Conservation (phyloP, 2,113 vertebrate genomes). For the Chaetura pelagica region DNA sequence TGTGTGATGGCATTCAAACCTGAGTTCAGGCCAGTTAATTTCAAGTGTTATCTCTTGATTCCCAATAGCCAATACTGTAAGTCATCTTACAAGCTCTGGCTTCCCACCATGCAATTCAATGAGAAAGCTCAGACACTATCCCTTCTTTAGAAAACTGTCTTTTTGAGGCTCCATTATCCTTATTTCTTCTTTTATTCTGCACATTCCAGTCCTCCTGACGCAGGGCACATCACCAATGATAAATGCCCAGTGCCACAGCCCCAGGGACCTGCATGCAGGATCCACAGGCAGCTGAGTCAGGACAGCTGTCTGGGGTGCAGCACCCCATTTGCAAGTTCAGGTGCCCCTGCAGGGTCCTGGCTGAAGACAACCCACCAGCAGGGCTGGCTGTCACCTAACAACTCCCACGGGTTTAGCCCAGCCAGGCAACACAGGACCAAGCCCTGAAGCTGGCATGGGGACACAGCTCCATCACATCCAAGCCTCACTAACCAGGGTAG, state of each 20-base stretch:
- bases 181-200: background rate
- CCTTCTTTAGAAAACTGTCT: background rate
- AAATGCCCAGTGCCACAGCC: rapidly evolving
- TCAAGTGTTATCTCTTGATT: background rate
- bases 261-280: background rate
- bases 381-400: background rate
- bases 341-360: background rate
- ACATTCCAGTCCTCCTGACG: background rate
- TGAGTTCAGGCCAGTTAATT: background rate
- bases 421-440: background rate
- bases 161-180: background rate
- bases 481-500: background rate
- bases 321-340: rapidly evolving
- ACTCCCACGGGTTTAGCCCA: background rate
- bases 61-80: background rate
- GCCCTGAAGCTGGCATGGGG: background rate
- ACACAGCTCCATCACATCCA: rapidly evolving
- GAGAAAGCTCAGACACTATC: background rate
- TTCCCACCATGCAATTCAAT: background rate
- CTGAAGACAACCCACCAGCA: rapidly evolving
- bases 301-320: background rate
- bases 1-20: rapidly evolving
- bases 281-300: rapidly evolving
- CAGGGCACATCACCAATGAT: background rate
- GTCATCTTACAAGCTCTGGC: rapidly evolving